These are phyloP conservation scores for Bicyclus anynana DNA, from an alignment of 1,140 invertebrate genomes.

Conservation along the genomic window DNA sequence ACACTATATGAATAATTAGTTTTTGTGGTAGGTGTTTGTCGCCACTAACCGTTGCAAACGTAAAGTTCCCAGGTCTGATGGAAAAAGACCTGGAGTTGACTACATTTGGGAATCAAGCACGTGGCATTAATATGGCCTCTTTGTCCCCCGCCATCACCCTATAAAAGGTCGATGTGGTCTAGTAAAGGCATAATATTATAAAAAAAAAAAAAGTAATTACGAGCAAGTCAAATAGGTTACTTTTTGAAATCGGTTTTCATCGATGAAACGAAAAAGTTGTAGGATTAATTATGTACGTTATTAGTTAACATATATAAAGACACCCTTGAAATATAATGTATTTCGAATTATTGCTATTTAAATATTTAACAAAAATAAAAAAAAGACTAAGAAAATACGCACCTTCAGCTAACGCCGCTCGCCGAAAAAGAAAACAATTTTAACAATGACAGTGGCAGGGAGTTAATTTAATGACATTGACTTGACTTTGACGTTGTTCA, in stretches of 20 bases:
- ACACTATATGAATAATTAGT: neutral
- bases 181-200: conserved; percentile 41
- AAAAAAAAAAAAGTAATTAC: too few relatives aligned
- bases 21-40: conserved; percentile 35
- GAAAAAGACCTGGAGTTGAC: conserved; percentile 22
- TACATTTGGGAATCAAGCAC: conserved; percentile 53
- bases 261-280: neutral
- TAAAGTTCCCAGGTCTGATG: conserved; percentile 25
- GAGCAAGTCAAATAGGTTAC: too few relatives aligned
- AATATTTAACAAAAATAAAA: too few relatives aligned
- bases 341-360: neutral
- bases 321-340: neutral
- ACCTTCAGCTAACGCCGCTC: conserved; percentile 45
- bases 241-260: conserved; percentile 38
- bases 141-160: conserved; percentile 45
- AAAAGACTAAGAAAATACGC: neutral
- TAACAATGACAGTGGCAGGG: neutral
- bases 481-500: too few relatives aligned
- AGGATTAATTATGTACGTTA: neutral
- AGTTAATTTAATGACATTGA: too few relatives aligned
- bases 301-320: neutral
- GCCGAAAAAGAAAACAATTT: conserved; percentile 43
- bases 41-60: conserved; percentile 58
- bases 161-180: conserved; percentile 45
- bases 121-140: conserved; percentile 52